Conservation (phyloP, 1,140 invertebrate species). For the Manduca sexta region DNA sequence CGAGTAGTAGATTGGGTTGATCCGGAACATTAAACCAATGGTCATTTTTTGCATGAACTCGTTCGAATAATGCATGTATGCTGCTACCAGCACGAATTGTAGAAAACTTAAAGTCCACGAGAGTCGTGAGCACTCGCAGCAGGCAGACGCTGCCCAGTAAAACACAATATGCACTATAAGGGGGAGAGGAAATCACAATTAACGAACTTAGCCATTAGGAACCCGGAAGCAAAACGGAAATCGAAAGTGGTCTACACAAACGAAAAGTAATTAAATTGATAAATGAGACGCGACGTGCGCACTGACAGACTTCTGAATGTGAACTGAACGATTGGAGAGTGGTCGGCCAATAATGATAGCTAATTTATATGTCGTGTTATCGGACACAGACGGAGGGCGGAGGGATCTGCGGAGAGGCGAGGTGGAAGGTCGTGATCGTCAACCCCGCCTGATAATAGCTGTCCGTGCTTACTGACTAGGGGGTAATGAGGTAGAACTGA, state of each 20-base stretch:
- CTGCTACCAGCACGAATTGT: conserved; percentile 51
- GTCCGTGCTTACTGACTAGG: conserved; percentile 55
- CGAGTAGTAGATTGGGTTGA: conserved; percentile 78
- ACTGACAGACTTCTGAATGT: conserved; percentile 9
- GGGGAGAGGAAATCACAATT: conserved; percentile 63
- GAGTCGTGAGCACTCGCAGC: background rate
- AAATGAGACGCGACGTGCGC: conserved; percentile 17
- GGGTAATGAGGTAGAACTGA: conserved; percentile 45
- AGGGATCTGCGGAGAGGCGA: conserved; percentile 25
- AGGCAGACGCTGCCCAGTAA: background rate
- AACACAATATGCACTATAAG: conserved; percentile 21
- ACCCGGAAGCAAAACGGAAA: background rate
- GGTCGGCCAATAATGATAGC: conserved; percentile 20
- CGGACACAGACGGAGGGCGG: conserved; percentile 42
- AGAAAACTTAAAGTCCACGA: conserved; percentile 18
- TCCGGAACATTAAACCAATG: conserved; percentile 72
- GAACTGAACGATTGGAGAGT: conserved; percentile 28
- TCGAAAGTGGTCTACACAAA: conserved; percentile 11
- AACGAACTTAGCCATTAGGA: conserved; percentile 63
- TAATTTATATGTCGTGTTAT: conserved; percentile 58
- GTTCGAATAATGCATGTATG: conserved; percentile 64
- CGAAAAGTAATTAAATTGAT: conserved; percentile 14
- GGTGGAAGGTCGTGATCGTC: conserved; percentile 40
- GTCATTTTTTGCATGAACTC: conserved; percentile 71
- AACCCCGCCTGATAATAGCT: conserved; percentile 44